These are phyloP conservation scores for Suillia variegata DNA, from an alignment of 2,888 invertebrate genomes.

Conservation along the genomic window DNA sequence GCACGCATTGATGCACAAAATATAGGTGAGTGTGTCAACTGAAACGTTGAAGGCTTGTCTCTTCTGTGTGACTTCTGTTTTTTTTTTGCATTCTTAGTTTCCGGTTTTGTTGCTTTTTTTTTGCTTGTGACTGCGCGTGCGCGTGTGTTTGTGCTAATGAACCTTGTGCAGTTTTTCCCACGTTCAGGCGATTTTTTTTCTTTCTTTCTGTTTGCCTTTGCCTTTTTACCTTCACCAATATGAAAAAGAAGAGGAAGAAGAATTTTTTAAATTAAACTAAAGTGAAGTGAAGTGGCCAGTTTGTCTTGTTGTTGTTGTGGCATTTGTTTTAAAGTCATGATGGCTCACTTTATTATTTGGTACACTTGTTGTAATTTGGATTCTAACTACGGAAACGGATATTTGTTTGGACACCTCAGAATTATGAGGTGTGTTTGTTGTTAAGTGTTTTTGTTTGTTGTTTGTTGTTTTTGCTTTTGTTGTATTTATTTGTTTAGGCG, in stretches of 20 bases:
- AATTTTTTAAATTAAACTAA: too few relatives aligned
- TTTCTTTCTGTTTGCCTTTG: neutral
- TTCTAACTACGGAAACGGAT: slow-evolving; percentile 41
- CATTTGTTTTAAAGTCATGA: too few relatives aligned
- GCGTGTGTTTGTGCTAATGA: slow-evolving; percentile 14
- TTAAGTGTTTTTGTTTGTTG: neutral
- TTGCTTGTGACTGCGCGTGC: slow-evolving; percentile 1
- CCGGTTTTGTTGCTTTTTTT: slow-evolving; percentile 4
- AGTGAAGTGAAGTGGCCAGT: neutral
- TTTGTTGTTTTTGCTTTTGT: neutral
- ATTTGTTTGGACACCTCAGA: slow-evolving; percentile 38
- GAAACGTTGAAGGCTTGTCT: neutral
- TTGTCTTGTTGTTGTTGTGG: neutral
- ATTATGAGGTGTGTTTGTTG: neutral
- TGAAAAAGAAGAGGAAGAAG: too few relatives aligned
- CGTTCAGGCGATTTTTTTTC: slow-evolving; percentile 31
- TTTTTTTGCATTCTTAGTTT: slow-evolving; percentile 39
- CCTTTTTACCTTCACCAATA: too few relatives aligned
- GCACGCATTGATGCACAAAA: slow-evolving; percentile 53
- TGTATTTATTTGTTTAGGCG: too few relatives aligned
- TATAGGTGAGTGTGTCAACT: slow-evolving; percentile 57
- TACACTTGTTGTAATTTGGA: neutral
- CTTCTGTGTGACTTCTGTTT: too few relatives aligned
- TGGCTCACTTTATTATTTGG: too few relatives aligned
- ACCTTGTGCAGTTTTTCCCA: slow-evolving; percentile 36